Evolutionary conservation across 2,888 invertebrate genomes (phyloP).

Genomic region (Timema podura): DNA sequence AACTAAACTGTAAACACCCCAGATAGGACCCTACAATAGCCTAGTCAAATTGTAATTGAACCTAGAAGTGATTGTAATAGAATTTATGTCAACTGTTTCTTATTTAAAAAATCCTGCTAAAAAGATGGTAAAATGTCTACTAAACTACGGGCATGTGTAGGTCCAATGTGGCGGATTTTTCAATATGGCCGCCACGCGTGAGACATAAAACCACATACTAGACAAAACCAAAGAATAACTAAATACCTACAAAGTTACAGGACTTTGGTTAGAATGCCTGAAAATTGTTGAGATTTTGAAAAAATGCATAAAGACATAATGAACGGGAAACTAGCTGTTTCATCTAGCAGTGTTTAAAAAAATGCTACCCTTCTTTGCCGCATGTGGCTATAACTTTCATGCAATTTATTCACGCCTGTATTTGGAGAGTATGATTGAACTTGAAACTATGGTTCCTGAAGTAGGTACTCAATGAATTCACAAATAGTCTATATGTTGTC

Average conservation of each 20-base stretch:
- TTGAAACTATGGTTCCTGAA: slow-evolving; percentile 8
- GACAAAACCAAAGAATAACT: slow-evolving; percentile 6
- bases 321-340: neutral
- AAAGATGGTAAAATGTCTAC: too few relatives aligned
- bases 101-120: too few relatives aligned
- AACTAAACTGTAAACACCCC: too few relatives aligned
- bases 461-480: neutral
- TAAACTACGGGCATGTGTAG: neutral
- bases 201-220: neutral
- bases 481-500: slow-evolving; percentile 11
- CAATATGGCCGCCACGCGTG: neutral
- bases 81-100: slow-evolving; percentile 7
- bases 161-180: neutral
- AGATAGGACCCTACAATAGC: too few relatives aligned
- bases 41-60: slow-evolving; percentile 13
- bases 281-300: slow-evolving; percentile 10
- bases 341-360: neutral
- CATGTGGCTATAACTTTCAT: slow-evolving; percentile 3
- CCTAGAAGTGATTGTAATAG: slow-evolving; percentile 9
- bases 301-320: neutral
- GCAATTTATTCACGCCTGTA: neutral
- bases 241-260: neutral
- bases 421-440: neutral
- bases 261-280: slow-evolving; percentile 5
- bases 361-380: slow-evolving; percentile 13